Conservation (phyloP, 2,113 vertebrate species). For the Ictidomys tridecemlineatus region DNA sequence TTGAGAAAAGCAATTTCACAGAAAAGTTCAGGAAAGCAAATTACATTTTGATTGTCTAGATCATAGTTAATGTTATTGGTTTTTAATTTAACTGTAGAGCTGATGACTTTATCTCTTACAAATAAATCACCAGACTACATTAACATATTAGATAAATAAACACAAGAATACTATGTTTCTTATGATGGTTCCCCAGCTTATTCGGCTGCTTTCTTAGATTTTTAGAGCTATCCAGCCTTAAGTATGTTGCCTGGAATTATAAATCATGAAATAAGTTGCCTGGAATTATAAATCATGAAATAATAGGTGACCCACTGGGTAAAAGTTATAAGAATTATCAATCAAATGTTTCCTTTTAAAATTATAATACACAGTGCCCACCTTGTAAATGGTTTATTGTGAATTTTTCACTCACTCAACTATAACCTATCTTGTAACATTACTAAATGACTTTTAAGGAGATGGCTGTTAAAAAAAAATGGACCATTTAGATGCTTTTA, state of each 20-base stretch:
- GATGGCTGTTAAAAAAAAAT: not conserved
- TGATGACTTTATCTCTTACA: not conserved
- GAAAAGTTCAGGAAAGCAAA: not conserved
- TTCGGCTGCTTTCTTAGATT: not conserved
- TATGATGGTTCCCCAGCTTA: not conserved
- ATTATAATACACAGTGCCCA: not conserved
- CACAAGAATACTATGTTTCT: not conserved
- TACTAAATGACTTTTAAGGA: not conserved
- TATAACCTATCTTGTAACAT: not conserved
- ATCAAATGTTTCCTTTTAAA: not conserved
- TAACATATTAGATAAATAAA: not conserved
- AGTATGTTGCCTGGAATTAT: not conserved
- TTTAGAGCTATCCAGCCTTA: not conserved
- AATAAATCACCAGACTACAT: not conserved
- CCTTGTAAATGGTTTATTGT: not conserved
- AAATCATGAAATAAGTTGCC: not conserved
- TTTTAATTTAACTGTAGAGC: not conserved
- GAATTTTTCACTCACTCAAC: constrained; percentile 10
- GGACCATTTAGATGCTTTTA: not conserved
- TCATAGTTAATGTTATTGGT: not conserved
- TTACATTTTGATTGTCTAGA: not conserved
- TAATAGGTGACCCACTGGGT: not conserved
- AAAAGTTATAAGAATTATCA: not conserved
- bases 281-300: not conserved
- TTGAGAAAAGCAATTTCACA: constrained; percentile 57